Conservation (phyloP, 2,797 vertebrate species). For the Squalus acanthias region DNA sequence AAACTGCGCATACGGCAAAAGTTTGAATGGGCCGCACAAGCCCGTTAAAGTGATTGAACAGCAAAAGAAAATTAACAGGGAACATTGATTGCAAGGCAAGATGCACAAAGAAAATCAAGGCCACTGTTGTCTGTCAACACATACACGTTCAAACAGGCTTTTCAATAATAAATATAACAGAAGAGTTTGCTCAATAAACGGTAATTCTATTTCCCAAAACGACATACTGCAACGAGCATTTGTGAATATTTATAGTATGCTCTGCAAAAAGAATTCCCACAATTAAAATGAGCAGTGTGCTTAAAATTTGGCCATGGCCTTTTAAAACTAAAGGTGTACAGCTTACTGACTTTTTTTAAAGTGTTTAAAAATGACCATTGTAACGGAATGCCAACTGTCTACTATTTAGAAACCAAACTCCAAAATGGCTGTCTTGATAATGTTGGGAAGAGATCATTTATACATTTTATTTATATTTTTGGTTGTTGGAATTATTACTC, state of each 20-base stretch:
- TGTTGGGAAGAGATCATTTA: background rate
- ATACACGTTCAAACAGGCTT: background rate
- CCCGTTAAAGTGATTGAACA: no score
- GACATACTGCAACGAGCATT: background rate
- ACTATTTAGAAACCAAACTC: background rate
- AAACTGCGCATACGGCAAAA: no score
- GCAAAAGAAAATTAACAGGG: no score
- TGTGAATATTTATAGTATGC: background rate
- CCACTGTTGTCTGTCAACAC: background rate
- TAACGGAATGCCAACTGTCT: background rate
- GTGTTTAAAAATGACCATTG: background rate
- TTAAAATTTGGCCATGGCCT: background rate
- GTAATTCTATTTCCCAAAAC: background rate
- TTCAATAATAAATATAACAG: background rate
- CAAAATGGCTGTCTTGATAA: background rate
- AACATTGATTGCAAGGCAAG: background rate
- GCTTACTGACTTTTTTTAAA: background rate
- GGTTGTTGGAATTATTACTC: background rate
- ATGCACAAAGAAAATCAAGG: background rate
- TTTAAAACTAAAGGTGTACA: background rate
- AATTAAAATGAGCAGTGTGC: background rate
- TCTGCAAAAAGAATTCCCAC: background rate
- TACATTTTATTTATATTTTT: background rate
- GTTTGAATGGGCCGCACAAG: no score
- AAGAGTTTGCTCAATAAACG: background rate